Evolutionary conservation across 2,113 vertebrate species (phyloP), one percentile per base, ranked within the genome.

Genomic region (Synodontis membranacea): DNA sequence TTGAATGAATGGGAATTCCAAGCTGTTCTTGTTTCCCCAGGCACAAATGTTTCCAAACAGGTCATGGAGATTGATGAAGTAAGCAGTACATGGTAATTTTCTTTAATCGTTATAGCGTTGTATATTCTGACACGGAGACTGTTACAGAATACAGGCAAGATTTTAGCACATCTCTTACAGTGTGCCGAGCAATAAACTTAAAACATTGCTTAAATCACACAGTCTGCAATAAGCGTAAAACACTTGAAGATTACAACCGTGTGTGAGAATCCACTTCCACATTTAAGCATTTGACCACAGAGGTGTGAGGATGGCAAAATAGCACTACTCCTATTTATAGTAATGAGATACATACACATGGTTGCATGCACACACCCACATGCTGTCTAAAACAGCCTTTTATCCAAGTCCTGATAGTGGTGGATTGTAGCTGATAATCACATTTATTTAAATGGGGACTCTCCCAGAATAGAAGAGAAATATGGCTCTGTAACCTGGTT

Each of bases 361-460:
- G 19, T 25, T 1, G 14, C 83, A 84, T 28, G 14, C 60, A 74
- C 31, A 54, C 50, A n/a, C 70, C 25, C 70, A 76, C 52, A 62
- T 11, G 9, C 42, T 46, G 54, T 68, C 52, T 11, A 78, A 78
- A 78, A 46, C 34, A 23, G 15, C 4, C 37, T 44, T 34, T 50
- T 86, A 70, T 42, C 23, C 58, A 80, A 12, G 12, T 52, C 6
- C n/a, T 72, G 56, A 31, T 48, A 48, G 37, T 0, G 3, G 10
- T 31, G 62, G 9, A 58, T n/a, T 52, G 46, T 19, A 42, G 37
- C 39, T 86, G 37, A 42, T 50, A 85, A 89, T 74, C 31, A 10
- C 68, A 28, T 87, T 85, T 72, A 52, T 82, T 84, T 85, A 82
- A 80, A 87, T 81, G 79, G 88, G 84, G 84, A 83, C 84, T 83